A percentile compares a stretch with the other conserved stretches of the same genome.
These are phyloP conservation scores for Pantherophis vulpinus DNA, from an alignment of 2,797 vertebrate genomes.

Conservation along the genomic window DNA sequence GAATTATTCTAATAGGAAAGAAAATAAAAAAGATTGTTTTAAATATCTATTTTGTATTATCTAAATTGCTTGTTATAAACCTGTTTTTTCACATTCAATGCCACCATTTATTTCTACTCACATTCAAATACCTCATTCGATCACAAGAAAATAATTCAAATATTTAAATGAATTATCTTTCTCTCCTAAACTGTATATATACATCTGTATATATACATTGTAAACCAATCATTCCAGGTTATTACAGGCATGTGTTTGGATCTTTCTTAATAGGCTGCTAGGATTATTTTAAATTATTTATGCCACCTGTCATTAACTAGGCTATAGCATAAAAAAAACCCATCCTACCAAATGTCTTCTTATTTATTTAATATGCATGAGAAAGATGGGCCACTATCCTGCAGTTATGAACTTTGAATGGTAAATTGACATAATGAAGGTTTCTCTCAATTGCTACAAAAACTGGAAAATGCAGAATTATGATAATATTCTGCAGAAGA, in stretches of 20 bases:
- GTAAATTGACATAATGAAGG: neutral
- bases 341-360: neutral
- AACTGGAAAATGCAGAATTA: neutral
- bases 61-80: neutral
- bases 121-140: neutral
- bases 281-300: neutral
- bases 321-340: neutral
- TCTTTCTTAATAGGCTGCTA: neutral
- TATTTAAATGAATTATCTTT: neutral
- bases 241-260: neutral
- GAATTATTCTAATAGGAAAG: slow-evolving; percentile 81
- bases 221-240: neutral
- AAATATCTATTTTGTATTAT: neutral
- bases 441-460: neutral
- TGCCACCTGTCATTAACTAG: neutral
- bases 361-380: neutral
- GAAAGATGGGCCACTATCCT: neutral
- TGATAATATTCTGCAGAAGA: neutral
- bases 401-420: neutral
- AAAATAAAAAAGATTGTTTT: neutral
- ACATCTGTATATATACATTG: neutral
- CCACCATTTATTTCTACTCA: slow-evolving; percentile 8
- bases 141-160: neutral
- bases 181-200: neutral
- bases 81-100: neutral